These are phyloP conservation scores for Dasyurus viverrinus DNA, from an alignment of 2,113 vertebrate species.

Conservation along the genomic window DNA sequence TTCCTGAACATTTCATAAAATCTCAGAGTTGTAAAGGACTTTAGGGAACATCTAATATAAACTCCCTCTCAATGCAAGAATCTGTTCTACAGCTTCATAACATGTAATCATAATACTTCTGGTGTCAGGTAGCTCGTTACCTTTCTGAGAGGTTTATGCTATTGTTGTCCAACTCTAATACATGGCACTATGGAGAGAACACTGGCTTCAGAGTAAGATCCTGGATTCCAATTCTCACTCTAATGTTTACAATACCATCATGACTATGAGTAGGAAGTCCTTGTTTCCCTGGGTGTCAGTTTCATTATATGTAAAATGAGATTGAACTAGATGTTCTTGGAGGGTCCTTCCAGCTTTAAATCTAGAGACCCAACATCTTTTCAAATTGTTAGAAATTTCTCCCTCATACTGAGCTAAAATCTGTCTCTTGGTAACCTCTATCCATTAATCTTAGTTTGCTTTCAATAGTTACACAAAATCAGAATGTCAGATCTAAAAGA, in stretches of 20 bases:
- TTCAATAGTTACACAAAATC: not conserved
- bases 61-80: not conserved
- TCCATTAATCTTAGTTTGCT: not conserved
- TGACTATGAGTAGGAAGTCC: not conserved
- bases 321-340: not conserved
- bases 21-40: not conserved
- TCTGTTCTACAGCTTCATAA: not conserved
- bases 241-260: not conserved
- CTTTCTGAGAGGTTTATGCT: not conserved
- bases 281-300: not conserved
- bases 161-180: not conserved
- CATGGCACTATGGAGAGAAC: not conserved
- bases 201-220: not conserved
- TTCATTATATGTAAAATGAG: not conserved
- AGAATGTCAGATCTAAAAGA: not conserved
- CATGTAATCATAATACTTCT: not conserved
- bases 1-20: not conserved
- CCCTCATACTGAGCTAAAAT: not conserved
- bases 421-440: not conserved
- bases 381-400: not conserved
- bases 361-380: not conserved
- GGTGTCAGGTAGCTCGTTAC: not conserved
- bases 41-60: not conserved
- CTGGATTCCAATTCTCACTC: not conserved
- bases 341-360: not conserved